Base-by-base conservation (phyloP, 1,140 invertebrate species). In the Trachymyrmex cornetzi region DNA sequence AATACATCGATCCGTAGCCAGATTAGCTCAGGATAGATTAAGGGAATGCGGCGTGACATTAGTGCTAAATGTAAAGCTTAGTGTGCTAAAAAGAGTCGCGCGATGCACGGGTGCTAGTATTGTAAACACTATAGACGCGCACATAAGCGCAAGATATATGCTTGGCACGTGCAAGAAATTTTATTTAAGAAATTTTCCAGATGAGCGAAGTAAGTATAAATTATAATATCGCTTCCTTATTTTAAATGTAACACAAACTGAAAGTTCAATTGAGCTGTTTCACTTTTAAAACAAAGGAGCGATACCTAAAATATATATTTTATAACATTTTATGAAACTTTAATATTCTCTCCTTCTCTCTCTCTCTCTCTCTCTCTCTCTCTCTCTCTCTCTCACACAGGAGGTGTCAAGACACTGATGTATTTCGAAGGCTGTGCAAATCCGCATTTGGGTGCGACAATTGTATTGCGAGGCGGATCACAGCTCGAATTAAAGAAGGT, bases 381-480 rank as follows among this genome's bases (percentile, higher is more conserved):
- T n/a, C n/a, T n/a, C 11, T n/a, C 34, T 7, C 27, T 27, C 27
- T 44, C 11, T 50, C 6, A 50, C 94, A 94, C 19, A 96, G 96
- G 96, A 94, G 93, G 96, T 59, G 93, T 95, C 3, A 99, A 99
- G 96, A 99, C 98, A 0, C 94, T 99, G 1, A 98, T 99, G 98
- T 98, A 98, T 88, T 98, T 99, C 90, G 99, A 99, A 95, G 98
- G 98, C 2, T 98, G 99, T 92, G 97, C 97, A 0, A 96, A 96
- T 93, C 97, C 97, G 1, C 97, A 98, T 90, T 96, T 99, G 0
- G 99, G 99, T 0, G 98, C 98, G 91, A 99, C 99, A 0, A 97
- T 99, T 48, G 93, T 99, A 9, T 93, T 99, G 0, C 96, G 98
- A 50, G 99, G 99, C 0, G 97, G 96, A 4, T 96, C 96, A 0